Evolutionary conservation across 2,113 vertebrate genomes (phyloP).

Genomic region (Clupea harengus): DNA sequence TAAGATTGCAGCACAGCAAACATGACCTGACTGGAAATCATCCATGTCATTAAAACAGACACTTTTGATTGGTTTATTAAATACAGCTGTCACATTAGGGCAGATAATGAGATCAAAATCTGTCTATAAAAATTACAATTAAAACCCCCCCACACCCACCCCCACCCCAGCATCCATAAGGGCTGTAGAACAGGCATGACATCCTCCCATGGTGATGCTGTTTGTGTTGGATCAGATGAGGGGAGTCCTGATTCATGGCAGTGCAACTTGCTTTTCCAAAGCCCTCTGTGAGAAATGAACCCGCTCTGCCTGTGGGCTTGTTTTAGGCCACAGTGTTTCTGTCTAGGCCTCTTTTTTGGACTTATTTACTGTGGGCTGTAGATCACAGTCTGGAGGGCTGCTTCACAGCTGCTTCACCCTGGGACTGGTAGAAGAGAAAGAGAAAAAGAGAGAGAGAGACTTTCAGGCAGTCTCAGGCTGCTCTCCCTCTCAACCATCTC

Average conservation of each 20-base stretch:
- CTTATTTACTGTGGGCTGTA: neutral
- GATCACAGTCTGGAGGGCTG: neutral
- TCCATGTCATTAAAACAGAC: neutral
- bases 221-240: neutral
- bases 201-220: neutral
- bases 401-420: neutral
- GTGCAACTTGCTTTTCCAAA: neutral
- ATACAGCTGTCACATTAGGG: neutral
- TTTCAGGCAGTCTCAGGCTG: neutral
- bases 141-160: neutral
- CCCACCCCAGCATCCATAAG: too few species aligned
- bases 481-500: too few species aligned
- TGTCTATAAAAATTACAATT: neutral
- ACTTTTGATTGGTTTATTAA: neutral
- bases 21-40: neutral
- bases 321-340: neutral
- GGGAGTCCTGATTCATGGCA: neutral
- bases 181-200: neutral
- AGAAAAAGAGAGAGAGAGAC: neutral
- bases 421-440: neutral
- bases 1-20: neutral
- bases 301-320: neutral
- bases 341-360: neutral
- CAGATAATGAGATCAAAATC: neutral
- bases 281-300: neutral